Conservation (phyloP, 2,888 invertebrate genomes). For the Acrocyrtus sp. region DNA sequence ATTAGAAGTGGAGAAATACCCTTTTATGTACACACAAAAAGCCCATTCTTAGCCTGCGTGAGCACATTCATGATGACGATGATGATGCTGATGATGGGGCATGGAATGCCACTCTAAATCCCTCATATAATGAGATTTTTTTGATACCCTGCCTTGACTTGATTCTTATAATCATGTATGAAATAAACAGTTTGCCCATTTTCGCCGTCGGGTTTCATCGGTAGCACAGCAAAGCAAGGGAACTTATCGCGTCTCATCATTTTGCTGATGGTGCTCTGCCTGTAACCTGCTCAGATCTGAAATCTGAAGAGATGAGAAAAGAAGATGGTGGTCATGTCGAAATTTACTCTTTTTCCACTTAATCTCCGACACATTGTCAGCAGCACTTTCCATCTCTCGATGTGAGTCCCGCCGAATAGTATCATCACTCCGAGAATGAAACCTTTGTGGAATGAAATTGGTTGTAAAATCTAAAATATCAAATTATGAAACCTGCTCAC, state of each 20-base stretch:
- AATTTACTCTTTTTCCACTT: background rate
- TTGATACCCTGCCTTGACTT: no score
- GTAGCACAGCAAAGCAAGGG: no score
- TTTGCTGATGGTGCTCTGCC: no score
- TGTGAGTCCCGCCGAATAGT: no score
- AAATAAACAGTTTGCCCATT: conserved; percentile 4
- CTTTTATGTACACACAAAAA: conserved; percentile 25
- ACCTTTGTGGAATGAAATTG: no score
- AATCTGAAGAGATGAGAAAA: conserved; percentile 1
- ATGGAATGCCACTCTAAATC: conserved; percentile 42
- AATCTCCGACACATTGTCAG: background rate
- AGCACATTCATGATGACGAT: conserved; percentile 13
- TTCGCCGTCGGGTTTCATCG: conserved; percentile 7
- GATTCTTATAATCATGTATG: conserved; percentile 2
- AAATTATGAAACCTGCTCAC: no score
- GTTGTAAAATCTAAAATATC: no score
- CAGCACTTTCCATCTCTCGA: no score
- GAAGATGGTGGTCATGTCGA: conserved; percentile 11
- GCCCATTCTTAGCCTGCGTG: conserved; percentile 23
- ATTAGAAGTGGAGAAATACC: background rate
- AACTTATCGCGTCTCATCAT: no score
- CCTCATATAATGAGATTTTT: conserved; percentile 48
- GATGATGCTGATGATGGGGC: conserved; percentile 23
- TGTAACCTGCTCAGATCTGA: no score
- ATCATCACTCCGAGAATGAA: no score